Conservation (phyloP, 2,113 vertebrate genomes). For the Lepidothrix coronata region DNA sequence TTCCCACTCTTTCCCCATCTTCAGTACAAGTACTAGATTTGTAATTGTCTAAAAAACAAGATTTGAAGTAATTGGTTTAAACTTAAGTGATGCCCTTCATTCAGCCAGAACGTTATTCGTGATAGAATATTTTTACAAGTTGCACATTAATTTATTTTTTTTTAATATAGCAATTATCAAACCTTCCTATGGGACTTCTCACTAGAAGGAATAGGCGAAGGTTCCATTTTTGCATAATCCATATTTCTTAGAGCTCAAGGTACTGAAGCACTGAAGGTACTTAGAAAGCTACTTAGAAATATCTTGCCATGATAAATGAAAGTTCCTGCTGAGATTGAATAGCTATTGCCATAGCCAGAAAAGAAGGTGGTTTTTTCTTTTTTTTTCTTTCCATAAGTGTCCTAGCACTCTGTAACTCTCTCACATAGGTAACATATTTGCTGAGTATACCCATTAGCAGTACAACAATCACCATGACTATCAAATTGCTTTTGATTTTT, state of each 20-base stretch:
- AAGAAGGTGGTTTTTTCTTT: background rate
- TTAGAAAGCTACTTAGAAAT: background rate
- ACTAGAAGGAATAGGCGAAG: background rate
- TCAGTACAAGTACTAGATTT: background rate
- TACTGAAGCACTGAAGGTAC: background rate
- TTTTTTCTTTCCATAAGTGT: background rate
- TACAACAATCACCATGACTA: background rate
- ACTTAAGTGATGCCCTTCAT: background rate
- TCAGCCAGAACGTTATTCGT: background rate
- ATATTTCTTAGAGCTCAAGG: background rate
- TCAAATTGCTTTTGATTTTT: background rate
- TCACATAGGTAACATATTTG: background rate
- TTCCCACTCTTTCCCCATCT: background rate
- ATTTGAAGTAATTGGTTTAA: background rate
- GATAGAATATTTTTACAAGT: background rate
- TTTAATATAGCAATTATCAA: background rate
- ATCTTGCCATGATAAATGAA: background rate
- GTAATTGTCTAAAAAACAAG: background rate
- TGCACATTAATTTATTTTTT: background rate
- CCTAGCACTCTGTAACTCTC: background rate
- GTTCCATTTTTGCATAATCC: background rate
- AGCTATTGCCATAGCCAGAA: background rate
- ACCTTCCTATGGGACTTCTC: background rate
- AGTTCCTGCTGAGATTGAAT: background rate
- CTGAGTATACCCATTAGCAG: background rate